Evolutionary conservation across 2,888 invertebrate genomes (phyloP), one percentile per base, ranked within the genome.

Genomic region (Dryobota labecula): DNA sequence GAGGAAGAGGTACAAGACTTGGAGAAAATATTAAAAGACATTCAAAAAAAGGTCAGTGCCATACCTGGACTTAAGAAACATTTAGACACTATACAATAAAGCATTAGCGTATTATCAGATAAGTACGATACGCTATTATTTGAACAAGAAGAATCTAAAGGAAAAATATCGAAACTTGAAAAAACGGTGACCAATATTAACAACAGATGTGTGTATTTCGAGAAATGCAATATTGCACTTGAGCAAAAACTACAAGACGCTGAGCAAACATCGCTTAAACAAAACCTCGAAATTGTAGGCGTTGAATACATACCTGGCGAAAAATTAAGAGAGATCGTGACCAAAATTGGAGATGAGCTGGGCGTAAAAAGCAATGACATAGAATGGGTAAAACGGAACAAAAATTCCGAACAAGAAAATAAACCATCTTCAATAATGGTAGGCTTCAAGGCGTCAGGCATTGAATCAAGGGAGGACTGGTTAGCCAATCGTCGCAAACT

Each of bases 171-270:
- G 27, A 53, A 53, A 18, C 53, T 53, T 53, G 53, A 53, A 18
- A 53, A 53, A 30, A 53, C 53, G 3, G 30, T 53, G 53, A 20
- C 9, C 53, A 53, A 53, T 53, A 53, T 53, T 53, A 53, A 53
- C 9, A 53, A 53, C 53, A 53, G 18, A 30, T 53, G 30, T 30
- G 30, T 53, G 18, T 30, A 53, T 53, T 53, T 53, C 18, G 53
- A 53, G 53, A 53, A 53, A 53, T 53, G 53, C 30, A 53, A 53
- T 7, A 53, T 53, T 30, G 53, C 53, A 30, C 53, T 53, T 53
- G 53, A 30, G 8, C 53, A 53, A 53, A 53, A 53, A 53, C 51
- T 30, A 18, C 51, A 51, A 30, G 51, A 30, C 15, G 51, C 51
- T 27, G 51, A 51, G 27, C 51, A 51, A 51, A 27, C 51, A 7